Percentiles rank a stretch among this genome's conserved stretches.
phyloP scores from a whole-genome alignment of 2,113 vertebrate species.

The Ammodytes dubius region DNA sequence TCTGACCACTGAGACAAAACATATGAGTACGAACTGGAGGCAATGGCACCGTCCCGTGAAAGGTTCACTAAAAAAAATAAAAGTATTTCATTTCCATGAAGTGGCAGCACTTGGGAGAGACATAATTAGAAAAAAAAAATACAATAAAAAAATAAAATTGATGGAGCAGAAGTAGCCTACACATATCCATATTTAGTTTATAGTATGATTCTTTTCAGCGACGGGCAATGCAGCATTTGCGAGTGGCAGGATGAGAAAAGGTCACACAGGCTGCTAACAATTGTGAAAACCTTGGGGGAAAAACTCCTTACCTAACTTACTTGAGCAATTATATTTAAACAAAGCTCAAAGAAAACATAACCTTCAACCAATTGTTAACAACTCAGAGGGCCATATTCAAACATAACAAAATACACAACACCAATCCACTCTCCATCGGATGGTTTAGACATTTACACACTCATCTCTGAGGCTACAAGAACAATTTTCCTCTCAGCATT shows the following conservation, averaged over 20 bases:
- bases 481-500: neutral
- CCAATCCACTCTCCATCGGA: neutral
- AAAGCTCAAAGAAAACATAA: neutral
- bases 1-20: conserved; percentile 17
- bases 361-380: neutral
- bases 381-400: neutral
- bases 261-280: neutral
- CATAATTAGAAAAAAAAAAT: neutral
- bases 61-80: neutral
- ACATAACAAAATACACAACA: neutral
- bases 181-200: neutral
- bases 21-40: neutral
- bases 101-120: neutral
- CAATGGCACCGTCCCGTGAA: neutral
- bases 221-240: neutral
- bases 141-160: neutral
- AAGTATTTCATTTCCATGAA: neutral
- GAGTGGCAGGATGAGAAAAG: neutral
- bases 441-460: neutral
- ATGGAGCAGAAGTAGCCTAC: neutral
- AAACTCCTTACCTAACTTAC: neutral
- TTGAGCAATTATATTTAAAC: neutral
- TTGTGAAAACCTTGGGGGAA: neutral
- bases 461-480: neutral
- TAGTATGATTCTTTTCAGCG: neutral